phyloP scores from a whole-genome alignment of 2,113 vertebrate genomes.

The Symphodus melops region DNA sequence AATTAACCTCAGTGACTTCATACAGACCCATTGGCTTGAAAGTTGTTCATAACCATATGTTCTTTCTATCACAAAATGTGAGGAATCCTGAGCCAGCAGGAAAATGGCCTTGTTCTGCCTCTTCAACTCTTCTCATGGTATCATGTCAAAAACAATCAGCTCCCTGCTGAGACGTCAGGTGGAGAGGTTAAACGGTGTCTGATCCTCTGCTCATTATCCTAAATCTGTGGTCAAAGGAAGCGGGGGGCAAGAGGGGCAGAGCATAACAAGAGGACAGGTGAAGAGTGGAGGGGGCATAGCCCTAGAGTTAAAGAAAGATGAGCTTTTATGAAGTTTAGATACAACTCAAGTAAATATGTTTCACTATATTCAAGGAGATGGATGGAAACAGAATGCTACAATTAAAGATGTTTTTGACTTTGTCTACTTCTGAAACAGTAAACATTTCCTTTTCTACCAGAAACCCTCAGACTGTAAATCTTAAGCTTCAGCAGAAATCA shows the following conservation, averaged over 20 bases:
- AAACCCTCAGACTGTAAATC: neutral
- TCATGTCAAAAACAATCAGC: slow-evolving; percentile 54
- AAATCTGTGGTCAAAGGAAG: slow-evolving; percentile 13
- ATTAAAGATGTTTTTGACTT: neutral
- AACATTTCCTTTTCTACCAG: neutral
- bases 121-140: slow-evolving; percentile 5
- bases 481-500: too few relatives aligned
- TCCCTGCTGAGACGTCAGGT: slow-evolving; percentile 37
- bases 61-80: slow-evolving; percentile 36
- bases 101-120: slow-evolving; percentile 2
- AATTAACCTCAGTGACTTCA: slow-evolving; percentile 63
- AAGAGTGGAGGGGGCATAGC: neutral
- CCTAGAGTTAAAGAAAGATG: neutral
- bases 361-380: neutral
- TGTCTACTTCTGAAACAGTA: neutral
- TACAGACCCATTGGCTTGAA: slow-evolving; percentile 42
- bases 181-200: slow-evolving; percentile 44
- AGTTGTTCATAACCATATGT: slow-evolving; percentile 52
- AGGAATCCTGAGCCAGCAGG: slow-evolving; percentile 23
- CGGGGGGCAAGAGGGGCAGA: neutral
- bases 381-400: neutral
- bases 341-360: neutral
- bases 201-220: slow-evolving; percentile 32
- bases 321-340: too few relatives aligned
- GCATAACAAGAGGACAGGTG: neutral